phyloP scores from a whole-genome alignment of 2,797 vertebrate species.

The Siniperca scherzeri region DNA sequence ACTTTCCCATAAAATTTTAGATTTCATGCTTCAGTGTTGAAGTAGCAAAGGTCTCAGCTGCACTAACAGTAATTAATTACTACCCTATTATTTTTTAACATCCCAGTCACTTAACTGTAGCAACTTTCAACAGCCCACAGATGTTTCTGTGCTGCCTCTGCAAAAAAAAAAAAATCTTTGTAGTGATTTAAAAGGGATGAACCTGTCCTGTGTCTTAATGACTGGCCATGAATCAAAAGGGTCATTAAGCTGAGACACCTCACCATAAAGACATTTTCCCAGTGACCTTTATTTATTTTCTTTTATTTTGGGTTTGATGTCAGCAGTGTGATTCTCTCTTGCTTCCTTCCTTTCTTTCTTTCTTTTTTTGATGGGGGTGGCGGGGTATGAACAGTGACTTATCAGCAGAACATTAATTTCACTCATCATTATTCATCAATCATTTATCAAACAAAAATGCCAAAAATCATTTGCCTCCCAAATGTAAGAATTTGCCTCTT shows the following conservation, averaged over 20 bases:
- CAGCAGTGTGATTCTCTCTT: neutral
- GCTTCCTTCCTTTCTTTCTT: neutral
- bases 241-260: neutral
- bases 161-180: neutral
- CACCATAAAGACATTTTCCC: neutral
- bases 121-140: neutral
- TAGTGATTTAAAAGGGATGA: neutral
- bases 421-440: neutral
- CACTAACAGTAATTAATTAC: slow-evolving; percentile 6
- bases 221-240: neutral
- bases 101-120: neutral
- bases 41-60: neutral
- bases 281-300: neutral
- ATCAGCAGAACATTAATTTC: neutral
- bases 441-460: neutral
- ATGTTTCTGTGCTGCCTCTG: neutral
- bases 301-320: neutral
- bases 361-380: neutral
- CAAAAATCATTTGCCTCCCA: neutral
- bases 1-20: slow-evolving; percentile 3
- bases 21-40: slow-evolving; percentile 13
- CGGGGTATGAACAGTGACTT: neutral
- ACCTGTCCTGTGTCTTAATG: slow-evolving; percentile 1
- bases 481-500: neutral
- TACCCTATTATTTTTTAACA: slow-evolving; percentile 1